A percentile compares a stretch with the other conserved stretches of the same genome.
Evolutionary conservation across 2,113 vertebrate species (phyloP).

Genomic region (Crotalus horridus): DNA sequence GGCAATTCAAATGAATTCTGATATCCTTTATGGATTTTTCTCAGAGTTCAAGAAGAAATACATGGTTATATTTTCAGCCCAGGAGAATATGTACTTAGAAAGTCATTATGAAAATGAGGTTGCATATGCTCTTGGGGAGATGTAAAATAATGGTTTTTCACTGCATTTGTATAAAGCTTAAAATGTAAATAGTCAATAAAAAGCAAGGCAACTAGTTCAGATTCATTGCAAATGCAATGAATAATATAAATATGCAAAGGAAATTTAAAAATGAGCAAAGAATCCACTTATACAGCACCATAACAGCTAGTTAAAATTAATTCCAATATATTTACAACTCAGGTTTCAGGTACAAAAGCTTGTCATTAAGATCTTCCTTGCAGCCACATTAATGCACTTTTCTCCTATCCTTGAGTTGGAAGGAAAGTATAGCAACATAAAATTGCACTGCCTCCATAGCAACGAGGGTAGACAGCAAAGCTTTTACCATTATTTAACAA

Average conservation of each 20-base stretch:
- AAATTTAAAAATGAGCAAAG: background rate
- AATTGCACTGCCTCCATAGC: background rate
- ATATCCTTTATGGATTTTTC: background rate
- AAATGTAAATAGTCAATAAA: background rate
- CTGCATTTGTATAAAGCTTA: background rate
- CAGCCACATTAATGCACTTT: background rate
- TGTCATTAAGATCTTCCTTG: background rate
- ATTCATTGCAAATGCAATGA: background rate
- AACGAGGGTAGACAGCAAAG: background rate
- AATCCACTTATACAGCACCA: background rate
- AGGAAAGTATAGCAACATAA: background rate
- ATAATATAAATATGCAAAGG: background rate
- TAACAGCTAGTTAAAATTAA: background rate
- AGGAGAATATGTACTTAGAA: background rate
- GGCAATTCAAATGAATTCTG: background rate
- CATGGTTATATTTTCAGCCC: background rate
- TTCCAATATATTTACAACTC: background rate
- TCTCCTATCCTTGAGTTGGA: background rate
- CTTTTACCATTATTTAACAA: background rate
- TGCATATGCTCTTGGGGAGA: background rate
- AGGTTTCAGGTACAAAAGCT: background rate
- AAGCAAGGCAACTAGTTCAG: background rate
- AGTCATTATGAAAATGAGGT: background rate
- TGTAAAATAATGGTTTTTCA: background rate
- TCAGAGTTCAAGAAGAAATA: background rate